Percentiles rank a stretch among this genome's conserved stretches.
These are phyloP conservation scores for Phytoseiulus persimilis DNA, from an alignment of 2,888 invertebrate genomes.

Conservation along the genomic window DNA sequence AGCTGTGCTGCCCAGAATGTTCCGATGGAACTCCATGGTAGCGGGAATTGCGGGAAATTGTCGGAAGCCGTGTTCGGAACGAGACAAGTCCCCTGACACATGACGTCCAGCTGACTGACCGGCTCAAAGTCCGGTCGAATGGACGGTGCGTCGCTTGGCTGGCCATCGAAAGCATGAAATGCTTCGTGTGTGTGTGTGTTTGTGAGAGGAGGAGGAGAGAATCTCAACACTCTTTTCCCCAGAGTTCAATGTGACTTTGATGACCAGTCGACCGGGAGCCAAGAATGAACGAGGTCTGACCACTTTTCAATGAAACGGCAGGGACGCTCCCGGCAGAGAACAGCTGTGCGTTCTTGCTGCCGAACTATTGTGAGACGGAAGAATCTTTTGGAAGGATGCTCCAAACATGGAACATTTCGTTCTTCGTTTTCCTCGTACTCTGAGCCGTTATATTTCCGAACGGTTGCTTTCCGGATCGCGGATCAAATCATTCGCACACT, in stretches of 20 bases:
- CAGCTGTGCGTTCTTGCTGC: neutral
- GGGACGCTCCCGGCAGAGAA: neutral
- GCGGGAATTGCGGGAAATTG: too few species aligned
- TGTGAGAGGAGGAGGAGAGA: neutral
- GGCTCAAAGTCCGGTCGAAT: neutral
- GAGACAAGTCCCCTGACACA: neutral
- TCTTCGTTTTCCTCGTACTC: neutral
- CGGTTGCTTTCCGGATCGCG: neutral
- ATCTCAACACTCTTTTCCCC: constrained; percentile 8
- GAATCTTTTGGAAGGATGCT: neutral
- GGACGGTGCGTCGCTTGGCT: neutral
- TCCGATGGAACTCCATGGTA: too few species aligned
- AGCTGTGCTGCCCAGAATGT: too few species aligned
- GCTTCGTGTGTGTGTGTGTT: neutral
- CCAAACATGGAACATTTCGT: neutral
- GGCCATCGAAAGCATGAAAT: neutral
- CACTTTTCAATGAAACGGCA: constrained; percentile 17
- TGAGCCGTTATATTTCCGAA: neutral
- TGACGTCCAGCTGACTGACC: neutral
- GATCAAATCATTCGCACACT: neutral
- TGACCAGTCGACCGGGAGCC: constrained; percentile 15
- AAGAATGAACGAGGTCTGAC: constrained; percentile 6
- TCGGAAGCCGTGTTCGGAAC: neutral
- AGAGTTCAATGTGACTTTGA: constrained; percentile 36
- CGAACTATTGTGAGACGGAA: neutral